Evolutionary conservation across 2,113 vertebrate species (phyloP).

Genomic region (Propithecus coquereli): DNA sequence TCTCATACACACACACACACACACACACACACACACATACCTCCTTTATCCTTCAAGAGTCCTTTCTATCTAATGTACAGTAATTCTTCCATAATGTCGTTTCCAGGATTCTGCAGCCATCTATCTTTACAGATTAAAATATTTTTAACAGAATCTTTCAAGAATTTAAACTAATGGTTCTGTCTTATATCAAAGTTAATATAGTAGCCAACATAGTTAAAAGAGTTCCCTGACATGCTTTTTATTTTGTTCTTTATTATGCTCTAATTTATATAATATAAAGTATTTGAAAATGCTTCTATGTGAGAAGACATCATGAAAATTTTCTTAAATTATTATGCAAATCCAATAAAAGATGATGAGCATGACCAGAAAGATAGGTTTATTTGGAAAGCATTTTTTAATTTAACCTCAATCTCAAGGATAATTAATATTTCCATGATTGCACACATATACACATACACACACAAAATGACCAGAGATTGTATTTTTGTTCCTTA

Average conservation of each 20-base stretch:
- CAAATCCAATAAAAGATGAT: not conserved
- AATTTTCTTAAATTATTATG: not conserved
- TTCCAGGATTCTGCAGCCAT: not conserved
- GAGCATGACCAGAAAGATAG: not conserved
- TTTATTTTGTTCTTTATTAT: not conserved
- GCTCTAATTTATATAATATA: not conserved
- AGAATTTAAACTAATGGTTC: not conserved
- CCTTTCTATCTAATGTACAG: not conserved
- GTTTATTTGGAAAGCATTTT: not conserved
- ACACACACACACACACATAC: not conserved
- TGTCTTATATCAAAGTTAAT: not conserved
- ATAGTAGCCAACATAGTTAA: not conserved
- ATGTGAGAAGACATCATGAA: not conserved
- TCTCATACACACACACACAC: not conserved
- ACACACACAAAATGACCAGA: not conserved
- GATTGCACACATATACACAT: not conserved
- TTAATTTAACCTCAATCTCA: not conserved
- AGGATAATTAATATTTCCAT: not conserved
- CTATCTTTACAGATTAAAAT: not conserved
- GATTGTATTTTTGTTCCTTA: not conserved
- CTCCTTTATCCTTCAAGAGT: not conserved
- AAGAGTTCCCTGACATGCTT: not conserved
- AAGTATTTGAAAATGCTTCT: not conserved
- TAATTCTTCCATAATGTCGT: not conserved
- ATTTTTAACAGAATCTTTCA: not conserved